These are phyloP conservation scores for Ormia ochracea DNA, from an alignment of 2,888 invertebrate genomes.

Conservation along the genomic window DNA sequence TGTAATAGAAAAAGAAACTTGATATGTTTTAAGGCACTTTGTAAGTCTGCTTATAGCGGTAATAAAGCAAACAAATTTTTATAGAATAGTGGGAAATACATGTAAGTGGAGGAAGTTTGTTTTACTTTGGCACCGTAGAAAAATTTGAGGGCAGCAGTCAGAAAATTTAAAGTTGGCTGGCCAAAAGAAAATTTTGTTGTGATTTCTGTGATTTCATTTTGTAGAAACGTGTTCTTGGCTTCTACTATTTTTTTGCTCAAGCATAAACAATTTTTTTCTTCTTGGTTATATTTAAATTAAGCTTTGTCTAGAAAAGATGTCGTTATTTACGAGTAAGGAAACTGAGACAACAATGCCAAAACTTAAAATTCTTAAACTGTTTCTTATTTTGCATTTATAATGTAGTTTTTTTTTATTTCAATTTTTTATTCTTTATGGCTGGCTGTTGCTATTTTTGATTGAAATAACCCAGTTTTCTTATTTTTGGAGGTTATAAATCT, in stretches of 20 bases:
- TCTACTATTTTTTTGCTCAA: background rate
- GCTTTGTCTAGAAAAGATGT: conserved; percentile 23
- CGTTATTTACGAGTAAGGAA: background rate
- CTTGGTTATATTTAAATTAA: conserved; percentile 10
- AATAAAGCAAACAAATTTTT: conserved; percentile 6
- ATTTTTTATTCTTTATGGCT: background rate
- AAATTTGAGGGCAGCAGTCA: background rate
- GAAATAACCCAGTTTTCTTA: conserved; percentile 36
- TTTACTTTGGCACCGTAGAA: too few species aligned
- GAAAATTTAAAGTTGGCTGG: background rate
- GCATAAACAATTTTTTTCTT: background rate
- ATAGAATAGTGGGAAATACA: too few species aligned
- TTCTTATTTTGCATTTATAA: conserved; percentile 2
- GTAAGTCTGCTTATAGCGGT: background rate
- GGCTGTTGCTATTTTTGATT: background rate
- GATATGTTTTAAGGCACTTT: background rate
- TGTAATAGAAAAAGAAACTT: background rate
- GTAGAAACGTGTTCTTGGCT: too few species aligned
- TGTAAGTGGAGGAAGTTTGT: too few species aligned
- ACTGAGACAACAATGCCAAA: background rate
- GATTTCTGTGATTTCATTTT: background rate
- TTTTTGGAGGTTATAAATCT: conserved; percentile 39
- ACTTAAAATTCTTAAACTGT: conserved; percentile 15
- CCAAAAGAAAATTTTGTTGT: background rate
- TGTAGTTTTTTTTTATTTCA: background rate